Conservation (phyloP, 2,113 vertebrate species). For the Silurus glanis region DNA sequence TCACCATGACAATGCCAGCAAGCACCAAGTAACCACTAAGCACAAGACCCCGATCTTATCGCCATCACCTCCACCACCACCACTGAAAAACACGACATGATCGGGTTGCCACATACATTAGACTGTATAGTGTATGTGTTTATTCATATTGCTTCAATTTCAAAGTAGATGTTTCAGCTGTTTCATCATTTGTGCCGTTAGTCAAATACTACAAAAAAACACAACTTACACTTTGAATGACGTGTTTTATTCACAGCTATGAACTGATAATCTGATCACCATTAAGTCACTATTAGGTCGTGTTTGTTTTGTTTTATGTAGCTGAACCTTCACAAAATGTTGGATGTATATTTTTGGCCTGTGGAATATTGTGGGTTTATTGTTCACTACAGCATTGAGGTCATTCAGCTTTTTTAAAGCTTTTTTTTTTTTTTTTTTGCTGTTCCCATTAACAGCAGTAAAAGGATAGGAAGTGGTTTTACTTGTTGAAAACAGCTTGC, state of each 20-base stretch:
- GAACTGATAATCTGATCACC: background rate
- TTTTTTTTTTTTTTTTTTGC: background rate
- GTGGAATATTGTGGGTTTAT: background rate
- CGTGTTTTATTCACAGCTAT: background rate
- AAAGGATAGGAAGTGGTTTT: background rate
- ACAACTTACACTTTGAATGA: background rate
- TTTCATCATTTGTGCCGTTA: background rate
- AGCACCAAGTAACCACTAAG: background rate
- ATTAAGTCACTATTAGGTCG: background rate
- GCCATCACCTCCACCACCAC: background rate
- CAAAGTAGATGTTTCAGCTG: background rate
- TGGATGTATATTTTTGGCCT: background rate
- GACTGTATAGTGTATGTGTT: background rate
- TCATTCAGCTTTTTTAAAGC: background rate
- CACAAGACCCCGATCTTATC: background rate
- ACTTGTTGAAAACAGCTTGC: background rate
- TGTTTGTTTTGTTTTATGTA: background rate
- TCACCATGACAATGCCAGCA: background rate
- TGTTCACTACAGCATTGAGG: background rate
- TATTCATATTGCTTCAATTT: background rate
- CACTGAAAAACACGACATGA: background rate
- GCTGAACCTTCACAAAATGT: background rate
- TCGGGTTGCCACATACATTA: background rate
- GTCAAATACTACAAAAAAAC: background rate
- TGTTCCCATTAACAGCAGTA: background rate